phyloP scores from a whole-genome alignment of 2,888 invertebrate species.

The Agonopterix alstromeriana region DNA sequence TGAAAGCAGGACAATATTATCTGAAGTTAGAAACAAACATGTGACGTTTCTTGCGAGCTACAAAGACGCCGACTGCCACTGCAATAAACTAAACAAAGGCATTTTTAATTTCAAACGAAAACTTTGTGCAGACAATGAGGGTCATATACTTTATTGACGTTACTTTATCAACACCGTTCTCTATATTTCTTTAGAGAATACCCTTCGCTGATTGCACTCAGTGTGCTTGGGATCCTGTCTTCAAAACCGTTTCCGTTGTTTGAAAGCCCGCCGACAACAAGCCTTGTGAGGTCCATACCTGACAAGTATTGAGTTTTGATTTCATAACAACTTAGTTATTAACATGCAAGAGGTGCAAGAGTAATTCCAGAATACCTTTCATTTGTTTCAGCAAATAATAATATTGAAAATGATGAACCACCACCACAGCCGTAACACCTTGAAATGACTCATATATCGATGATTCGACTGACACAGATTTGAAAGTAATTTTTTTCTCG shows the following conservation, averaged over 20 bases:
- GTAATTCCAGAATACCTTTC: slow-evolving; percentile 16
- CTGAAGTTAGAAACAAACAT: slow-evolving; percentile 1
- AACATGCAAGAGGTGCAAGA: slow-evolving; percentile 37
- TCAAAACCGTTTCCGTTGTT: slow-evolving; percentile 35
- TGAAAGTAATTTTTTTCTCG: slow-evolving; percentile 8
- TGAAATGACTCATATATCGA: slow-evolving; percentile 23
- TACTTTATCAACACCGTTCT: slow-evolving; percentile 36
- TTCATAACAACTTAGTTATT: slow-evolving; percentile 19
- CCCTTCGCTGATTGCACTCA: slow-evolving; percentile 33
- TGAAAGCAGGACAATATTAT: background rate
- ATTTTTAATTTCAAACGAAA: slow-evolving; percentile 29
- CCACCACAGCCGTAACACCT: background rate
- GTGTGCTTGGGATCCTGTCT: slow-evolving; percentile 24
- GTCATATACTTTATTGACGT: slow-evolving; percentile 53
- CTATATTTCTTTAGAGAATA: slow-evolving; percentile 26
- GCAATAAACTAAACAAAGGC: slow-evolving; percentile 36
- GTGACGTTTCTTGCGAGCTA: slow-evolving; percentile 1
- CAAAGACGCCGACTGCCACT: slow-evolving; percentile 28
- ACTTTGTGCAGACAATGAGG: slow-evolving; percentile 35
- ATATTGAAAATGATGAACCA: background rate
- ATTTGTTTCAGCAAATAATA: background rate
- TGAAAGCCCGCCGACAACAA: slow-evolving; percentile 40
- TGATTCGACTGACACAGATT: slow-evolving; percentile 31
- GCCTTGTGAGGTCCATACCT: slow-evolving; percentile 37
- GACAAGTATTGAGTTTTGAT: slow-evolving; percentile 16